Evolutionary conservation across 2,113 vertebrate genomes (phyloP), one percentile per base, ranked within the genome.

Genomic region (Syrmaticus mikado): DNA sequence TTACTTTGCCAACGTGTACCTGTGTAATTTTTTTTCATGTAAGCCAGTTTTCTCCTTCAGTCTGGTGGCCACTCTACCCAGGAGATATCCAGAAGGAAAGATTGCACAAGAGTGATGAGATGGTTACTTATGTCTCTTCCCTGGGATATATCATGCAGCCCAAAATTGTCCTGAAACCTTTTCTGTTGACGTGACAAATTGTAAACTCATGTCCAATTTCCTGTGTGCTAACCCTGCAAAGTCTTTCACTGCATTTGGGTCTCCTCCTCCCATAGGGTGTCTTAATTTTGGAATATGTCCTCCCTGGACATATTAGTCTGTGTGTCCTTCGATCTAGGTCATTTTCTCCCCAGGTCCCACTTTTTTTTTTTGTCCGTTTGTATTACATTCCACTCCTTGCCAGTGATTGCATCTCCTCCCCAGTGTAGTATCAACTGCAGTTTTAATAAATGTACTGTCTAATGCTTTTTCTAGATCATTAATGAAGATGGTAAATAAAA

Each of bases 401-500:
- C 77, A 60, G 25, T 89, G 70, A 91, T 68, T 85, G 89, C 48
- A 32, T 95, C 75, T 89, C 75, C 87, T 95, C 82, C 90, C 43
- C 73, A 77, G 22, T 4, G 6, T 32, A 93, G 65, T 85, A 94
- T 90, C 87, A 78, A 60, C 55, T 95, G 85, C 82, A 61, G 73
- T 91, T 94, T 96, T 96, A 95, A 95, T 96, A 96, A 95, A 90
- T 40, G 53, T 1, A 6, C 73, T 75, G 85, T 64, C 87, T 95
- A 71, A 80, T 85, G 70, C 48, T 90, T 93, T 95, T 95, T 93
- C 95, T 95, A 90, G 91, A 84, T 91, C 91, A 86, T 96, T 95
- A 96, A 92, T 94, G 91, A 95, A 92, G 80, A 78, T 55, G 87
- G 93, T 93, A 96, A 95, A 92, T 94, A 96, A 93, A 94, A 86